phyloP scores from a whole-genome alignment of 2,113 vertebrate species.

The Parus major region DNA sequence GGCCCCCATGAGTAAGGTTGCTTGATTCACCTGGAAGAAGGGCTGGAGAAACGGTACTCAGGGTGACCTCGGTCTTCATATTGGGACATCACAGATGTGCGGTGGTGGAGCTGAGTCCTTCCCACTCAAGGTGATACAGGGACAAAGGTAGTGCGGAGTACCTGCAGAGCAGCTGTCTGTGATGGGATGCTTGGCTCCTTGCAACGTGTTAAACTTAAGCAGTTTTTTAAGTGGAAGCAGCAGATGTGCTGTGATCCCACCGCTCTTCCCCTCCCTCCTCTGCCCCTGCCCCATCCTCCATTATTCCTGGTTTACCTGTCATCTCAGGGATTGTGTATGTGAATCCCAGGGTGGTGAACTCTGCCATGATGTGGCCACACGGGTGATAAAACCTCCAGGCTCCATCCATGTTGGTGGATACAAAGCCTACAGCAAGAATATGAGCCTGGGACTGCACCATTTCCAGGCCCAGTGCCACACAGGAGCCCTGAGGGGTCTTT shows the following conservation, averaged over 20 bases:
- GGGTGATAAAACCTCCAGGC: background rate
- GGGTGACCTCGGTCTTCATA: background rate
- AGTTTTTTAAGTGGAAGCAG: background rate
- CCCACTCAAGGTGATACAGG: background rate
- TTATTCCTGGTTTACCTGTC: background rate
- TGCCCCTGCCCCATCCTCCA: no score
- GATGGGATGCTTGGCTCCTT: background rate
- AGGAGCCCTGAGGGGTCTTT: background rate
- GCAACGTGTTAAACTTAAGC: background rate
- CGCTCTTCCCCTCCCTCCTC: background rate
- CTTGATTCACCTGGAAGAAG: background rate
- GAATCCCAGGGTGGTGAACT: background rate
- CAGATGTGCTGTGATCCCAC: background rate
- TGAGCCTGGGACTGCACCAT: rapidly evolving
- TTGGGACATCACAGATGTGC: background rate
- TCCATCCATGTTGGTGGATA: background rate
- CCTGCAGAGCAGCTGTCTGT: background rate
- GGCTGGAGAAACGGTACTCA: background rate
- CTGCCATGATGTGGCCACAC: background rate
- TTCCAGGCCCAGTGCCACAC: background rate
- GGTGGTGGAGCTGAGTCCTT: background rate
- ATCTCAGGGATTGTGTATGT: background rate
- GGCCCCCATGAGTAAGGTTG: background rate
- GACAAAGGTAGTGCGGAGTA: background rate
- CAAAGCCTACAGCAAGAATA: background rate